Evolutionary conservation across 2,113 vertebrate genomes (phyloP).

Genomic region (Chaetops frenatus): DNA sequence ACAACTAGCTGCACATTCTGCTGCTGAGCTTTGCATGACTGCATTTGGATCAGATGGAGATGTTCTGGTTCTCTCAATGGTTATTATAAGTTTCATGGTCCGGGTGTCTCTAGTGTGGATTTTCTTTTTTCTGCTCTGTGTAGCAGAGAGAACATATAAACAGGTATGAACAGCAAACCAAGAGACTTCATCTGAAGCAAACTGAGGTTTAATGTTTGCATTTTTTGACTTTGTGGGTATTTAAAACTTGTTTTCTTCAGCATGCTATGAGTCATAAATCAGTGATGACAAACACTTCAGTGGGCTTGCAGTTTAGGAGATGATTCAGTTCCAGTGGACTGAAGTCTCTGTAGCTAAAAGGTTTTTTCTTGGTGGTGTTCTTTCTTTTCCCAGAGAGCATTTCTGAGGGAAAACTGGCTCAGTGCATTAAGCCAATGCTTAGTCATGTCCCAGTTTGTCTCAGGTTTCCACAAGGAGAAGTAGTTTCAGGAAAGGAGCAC

Average conservation of each 20-base stretch:
- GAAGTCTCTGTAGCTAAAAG: background rate
- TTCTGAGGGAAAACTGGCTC: background rate
- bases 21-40: conserved; percentile 80
- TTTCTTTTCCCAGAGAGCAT: background rate
- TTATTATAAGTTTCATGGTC: conserved; percentile 88
- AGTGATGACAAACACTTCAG: background rate
- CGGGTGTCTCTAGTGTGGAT: conserved; percentile 95
- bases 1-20: conserved; percentile 82
- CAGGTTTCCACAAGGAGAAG: background rate
- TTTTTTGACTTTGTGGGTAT: background rate
- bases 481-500: background rate
- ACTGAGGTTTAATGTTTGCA: background rate
- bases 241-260: background rate
- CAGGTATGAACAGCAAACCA: conserved; percentile 76
- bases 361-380: background rate
- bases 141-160: conserved; percentile 97
- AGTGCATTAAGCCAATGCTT: background rate
- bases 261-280: background rate
- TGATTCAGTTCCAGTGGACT: background rate
- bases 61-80: conserved; percentile 84
- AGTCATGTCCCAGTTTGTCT: background rate
- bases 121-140: conserved; percentile 98
- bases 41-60: conserved; percentile 85
- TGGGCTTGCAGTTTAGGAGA: background rate
- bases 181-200: background rate